These are phyloP conservation scores for Rapana venosa DNA, from an alignment of 2,888 invertebrate species.

Conservation along the genomic window DNA sequence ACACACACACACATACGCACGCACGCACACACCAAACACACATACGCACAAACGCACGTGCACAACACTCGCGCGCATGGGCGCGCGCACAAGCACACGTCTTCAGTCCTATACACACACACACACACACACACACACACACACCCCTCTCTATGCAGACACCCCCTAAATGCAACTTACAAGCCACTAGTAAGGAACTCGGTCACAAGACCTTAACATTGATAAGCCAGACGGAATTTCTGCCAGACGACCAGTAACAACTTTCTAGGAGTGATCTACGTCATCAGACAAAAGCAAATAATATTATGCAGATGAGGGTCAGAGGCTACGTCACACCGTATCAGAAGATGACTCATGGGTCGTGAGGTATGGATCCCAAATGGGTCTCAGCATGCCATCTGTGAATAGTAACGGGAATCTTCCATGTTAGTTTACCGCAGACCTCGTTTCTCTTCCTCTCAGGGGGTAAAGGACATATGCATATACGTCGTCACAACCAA, in stretches of 20 bases:
- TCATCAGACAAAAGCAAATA: not conserved
- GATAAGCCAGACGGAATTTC: no score
- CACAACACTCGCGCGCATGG: not conserved
- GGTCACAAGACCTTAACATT: no score
- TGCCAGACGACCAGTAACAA: not conserved
- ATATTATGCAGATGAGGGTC: not conserved
- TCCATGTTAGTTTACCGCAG: not conserved
- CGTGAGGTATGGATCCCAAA: not conserved
- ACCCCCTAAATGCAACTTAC: not conserved
- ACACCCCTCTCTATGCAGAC: not conserved
- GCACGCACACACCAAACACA: not conserved
- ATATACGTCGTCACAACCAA: not conserved
- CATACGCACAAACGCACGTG: conserved; percentile 9
- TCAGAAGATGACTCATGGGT: not conserved
- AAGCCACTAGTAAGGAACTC: not conserved
- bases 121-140: conserved; percentile 17
- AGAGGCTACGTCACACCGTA: not conserved
- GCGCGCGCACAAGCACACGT: not conserved
- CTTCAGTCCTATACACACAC: not conserved
- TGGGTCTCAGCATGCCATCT: conserved; percentile 5
- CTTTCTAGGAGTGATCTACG: not conserved
- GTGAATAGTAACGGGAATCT: not conserved
- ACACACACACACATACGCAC: not conserved
- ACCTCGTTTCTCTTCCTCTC: not conserved
- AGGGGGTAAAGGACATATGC: not conserved